These are phyloP conservation scores for Polydrusus pterygomalis DNA, from an alignment of 2,888 invertebrate species.

Conservation along the genomic window DNA sequence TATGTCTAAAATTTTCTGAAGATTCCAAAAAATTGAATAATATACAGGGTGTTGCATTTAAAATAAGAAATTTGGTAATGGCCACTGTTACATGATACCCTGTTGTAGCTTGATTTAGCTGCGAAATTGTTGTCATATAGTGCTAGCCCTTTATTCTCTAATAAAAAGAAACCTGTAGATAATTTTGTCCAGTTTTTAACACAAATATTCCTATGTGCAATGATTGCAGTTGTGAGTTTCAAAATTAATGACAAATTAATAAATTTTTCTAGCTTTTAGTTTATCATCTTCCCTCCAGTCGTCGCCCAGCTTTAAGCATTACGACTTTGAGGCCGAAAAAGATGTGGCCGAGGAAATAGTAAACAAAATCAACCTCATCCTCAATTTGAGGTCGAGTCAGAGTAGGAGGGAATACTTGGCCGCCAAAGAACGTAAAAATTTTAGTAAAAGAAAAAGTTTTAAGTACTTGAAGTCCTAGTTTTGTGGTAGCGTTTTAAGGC, in stretches of 20 bases:
- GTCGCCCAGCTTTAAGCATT: slow-evolving; percentile 84
- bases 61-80: no score
- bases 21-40: no score
- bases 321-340: slow-evolving; percentile 90
- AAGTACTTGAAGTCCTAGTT: slow-evolving; percentile 43
- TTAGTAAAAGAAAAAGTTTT: slow-evolving; percentile 72
- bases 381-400: slow-evolving; percentile 87
- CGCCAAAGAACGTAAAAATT: slow-evolving; percentile 81
- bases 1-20: no score
- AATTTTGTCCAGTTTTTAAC: no score
- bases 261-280: slow-evolving; percentile 60
- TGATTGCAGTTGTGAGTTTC: no score
- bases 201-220: no score
- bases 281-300: slow-evolving; percentile 68
- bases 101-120: no score
- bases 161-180: no score
- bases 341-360: slow-evolving; percentile 87
- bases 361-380: slow-evolving; percentile 89
- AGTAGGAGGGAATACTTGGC: slow-evolving; percentile 89
- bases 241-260: background rate
- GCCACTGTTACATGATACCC: no score
- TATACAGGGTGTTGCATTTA: no score
- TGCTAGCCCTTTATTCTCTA: no score
- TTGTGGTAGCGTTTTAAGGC: slow-evolving; percentile 12
- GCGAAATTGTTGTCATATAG: no score